Evolutionary conservation across 2,888 invertebrate species (phyloP).

Genomic region (Pachydiplax longipennis): DNA sequence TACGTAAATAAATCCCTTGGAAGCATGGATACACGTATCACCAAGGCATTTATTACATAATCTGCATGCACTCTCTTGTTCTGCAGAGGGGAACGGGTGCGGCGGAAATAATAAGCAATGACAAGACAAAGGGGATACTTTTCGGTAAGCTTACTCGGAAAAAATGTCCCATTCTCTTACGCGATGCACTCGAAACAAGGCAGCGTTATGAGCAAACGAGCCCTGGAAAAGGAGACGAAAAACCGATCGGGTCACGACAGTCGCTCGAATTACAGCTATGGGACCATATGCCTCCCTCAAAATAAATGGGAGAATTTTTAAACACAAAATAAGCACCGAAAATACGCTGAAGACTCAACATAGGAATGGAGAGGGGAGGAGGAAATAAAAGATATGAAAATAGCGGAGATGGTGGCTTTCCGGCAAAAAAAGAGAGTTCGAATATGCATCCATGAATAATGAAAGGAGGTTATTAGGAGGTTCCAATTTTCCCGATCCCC

Average conservation of each 20-base stretch:
- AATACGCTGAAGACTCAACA: background rate
- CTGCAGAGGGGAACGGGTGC: background rate
- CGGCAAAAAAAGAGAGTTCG: background rate
- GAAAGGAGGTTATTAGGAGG: background rate
- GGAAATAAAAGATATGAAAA: background rate
- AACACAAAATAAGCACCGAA: no score
- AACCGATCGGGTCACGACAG: background rate
- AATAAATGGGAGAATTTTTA: background rate
- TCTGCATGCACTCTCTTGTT: no score
- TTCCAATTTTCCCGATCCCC: background rate
- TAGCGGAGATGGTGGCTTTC: background rate
- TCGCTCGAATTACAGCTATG: background rate
- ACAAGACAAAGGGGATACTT: background rate
- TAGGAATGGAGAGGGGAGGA: background rate
- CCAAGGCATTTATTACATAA: no score
- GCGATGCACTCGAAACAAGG: background rate
- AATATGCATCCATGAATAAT: background rate
- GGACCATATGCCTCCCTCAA: background rate
- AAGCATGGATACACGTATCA: no score
- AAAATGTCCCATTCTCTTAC: background rate
- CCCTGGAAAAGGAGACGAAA: background rate
- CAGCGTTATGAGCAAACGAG: background rate
- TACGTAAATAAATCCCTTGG: no score
- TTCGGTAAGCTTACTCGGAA: no score
- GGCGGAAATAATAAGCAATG: background rate